Evolutionary conservation across 2,888 invertebrate species (phyloP).

Genomic region (Noctua fimbriata): DNA sequence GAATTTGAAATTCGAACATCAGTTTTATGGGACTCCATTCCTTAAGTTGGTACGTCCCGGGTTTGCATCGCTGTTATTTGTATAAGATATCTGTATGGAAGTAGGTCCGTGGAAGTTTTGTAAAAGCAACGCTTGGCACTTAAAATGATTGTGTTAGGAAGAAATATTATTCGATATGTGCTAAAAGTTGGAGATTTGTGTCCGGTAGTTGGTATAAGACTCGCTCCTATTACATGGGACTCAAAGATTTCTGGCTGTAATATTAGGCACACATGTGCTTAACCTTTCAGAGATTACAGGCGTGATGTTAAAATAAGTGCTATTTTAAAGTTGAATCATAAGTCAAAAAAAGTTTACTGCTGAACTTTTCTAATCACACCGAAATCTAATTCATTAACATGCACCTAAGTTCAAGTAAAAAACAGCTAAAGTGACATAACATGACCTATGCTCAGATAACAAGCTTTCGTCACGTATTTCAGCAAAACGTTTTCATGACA

Average conservation of each 20-base stretch:
- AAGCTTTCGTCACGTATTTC: slow-evolving; percentile 34
- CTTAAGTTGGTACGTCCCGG: slow-evolving; percentile 63
- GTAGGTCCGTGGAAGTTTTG: slow-evolving; percentile 17
- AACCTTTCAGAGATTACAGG: background rate
- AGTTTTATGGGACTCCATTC: slow-evolving; percentile 76
- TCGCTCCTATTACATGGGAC: background rate
- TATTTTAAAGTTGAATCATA: background rate
- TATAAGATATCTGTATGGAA: slow-evolving; percentile 57
- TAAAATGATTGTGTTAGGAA: background rate
- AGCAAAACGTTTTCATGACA: slow-evolving; percentile 7
- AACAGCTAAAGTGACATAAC: background rate
- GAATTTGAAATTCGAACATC: slow-evolving; percentile 80
- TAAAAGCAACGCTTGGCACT: background rate
- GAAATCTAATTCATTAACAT: background rate
- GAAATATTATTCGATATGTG: background rate
- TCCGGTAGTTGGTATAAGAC: background rate
- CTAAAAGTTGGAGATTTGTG: background rate
- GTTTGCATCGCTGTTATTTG: slow-evolving; percentile 62
- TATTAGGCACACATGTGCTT: background rate
- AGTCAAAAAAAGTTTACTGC: background rate
- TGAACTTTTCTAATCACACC: background rate
- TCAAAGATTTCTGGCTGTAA: background rate
- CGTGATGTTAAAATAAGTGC: background rate
- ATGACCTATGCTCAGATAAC: slow-evolving; percentile 36
- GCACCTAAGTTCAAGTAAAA: background rate